phyloP scores from a whole-genome alignment of 2,888 invertebrate genomes.

The Athrips mouffetella region DNA sequence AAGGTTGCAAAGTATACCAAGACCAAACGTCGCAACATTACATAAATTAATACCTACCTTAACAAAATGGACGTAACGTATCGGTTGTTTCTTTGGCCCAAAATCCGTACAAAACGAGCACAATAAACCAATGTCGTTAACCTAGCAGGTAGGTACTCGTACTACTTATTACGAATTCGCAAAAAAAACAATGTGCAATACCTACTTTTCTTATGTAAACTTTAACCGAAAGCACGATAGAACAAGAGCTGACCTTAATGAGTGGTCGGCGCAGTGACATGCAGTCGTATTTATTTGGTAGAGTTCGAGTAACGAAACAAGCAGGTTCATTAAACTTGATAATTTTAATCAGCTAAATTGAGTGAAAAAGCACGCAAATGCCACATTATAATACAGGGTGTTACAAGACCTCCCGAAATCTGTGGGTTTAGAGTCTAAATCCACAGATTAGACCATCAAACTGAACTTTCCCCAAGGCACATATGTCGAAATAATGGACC shows the following conservation, averaged over 20 bases:
- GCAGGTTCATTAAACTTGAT: background rate
- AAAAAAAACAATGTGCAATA: background rate
- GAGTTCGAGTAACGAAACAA: background rate
- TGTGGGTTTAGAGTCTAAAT: too few species aligned
- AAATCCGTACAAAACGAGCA: background rate
- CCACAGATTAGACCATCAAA: too few species aligned
- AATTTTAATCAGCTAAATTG: too few species aligned
- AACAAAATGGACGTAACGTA: too few species aligned
- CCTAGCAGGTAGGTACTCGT: too few species aligned
- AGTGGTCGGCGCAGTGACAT: constrained; percentile 3
- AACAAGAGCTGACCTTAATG: constrained; percentile 7
- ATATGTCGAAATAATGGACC: too few species aligned
- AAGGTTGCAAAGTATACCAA: constrained; percentile 2
- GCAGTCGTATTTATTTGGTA: background rate
- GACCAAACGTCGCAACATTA: constrained; percentile 1
- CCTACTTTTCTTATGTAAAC: background rate
- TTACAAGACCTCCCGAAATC: too few species aligned
- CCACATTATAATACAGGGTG: too few species aligned
- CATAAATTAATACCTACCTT: constrained; percentile 1
- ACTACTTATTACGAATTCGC: background rate
- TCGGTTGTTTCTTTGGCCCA: too few species aligned
- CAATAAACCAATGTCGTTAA: background rate
- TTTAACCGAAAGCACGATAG: background rate
- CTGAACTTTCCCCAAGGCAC: too few species aligned
- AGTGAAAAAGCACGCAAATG: too few species aligned